Base-by-base conservation (phyloP, 2,797 vertebrate species). In the Lates japonicus region DNA sequence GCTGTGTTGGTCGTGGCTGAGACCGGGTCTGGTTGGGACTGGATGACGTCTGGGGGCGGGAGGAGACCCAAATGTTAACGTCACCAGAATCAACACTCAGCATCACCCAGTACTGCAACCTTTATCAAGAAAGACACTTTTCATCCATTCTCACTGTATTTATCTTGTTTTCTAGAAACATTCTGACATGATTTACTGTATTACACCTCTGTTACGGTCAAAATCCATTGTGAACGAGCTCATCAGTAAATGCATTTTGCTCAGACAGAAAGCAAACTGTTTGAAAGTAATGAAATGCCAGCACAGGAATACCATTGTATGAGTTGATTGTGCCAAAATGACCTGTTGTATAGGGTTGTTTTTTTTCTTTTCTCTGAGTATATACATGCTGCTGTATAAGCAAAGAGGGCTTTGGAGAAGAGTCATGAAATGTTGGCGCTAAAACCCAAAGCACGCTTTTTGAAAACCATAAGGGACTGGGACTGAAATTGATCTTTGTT, bases 401-500 rank as follows among this genome's bases (percentile, higher is more conserved):
- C 88, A 95, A 94, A 88, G 88, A 88, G 86, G 91, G 92, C 93
- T 92, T 94, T 92, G 92, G 92, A 90, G 84, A 88, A 84, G 74
- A 85, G 88, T 88, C 87, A 68, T 91, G 78, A 85, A 90, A 92
- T 92, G 90, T 94, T 90, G 87, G 91, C 85, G 91, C 92, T 94
- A 92, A 93, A 94, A 94, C 90, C 94, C 95, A 96, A 95, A 95
- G 94, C 91, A 91, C 88, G 92, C 88, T 95, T 95, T 95, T 94
- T 94, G 88, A 92, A 93, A 94, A 95, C 88, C 85, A 93, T 92
- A 94, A 95, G 93, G 95, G 94, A 95, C 87, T 95, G 93, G 93
- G 94, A 94, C 90, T 95, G 92, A 94, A 93, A 94, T 93, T 94
- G 90, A 95, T 94, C 90, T 95, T 96, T 94, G 93, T 95, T 96